Evolutionary conservation across 1,140 invertebrate genomes (phyloP).

Genomic region (Diploscapter pachys): DNA sequence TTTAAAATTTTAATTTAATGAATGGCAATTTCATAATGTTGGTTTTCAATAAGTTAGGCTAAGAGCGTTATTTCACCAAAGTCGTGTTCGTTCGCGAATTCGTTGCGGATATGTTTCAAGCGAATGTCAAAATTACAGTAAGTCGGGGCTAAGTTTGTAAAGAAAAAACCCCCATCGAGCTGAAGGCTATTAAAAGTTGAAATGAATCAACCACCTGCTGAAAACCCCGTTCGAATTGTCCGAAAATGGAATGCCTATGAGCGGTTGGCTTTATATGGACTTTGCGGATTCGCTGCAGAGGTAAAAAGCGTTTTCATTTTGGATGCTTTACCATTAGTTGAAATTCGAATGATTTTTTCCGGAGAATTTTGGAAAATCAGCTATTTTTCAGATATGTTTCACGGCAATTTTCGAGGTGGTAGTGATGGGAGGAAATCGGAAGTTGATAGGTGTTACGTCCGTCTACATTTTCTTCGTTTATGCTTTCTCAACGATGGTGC

Average conservation of each 20-base stretch:
- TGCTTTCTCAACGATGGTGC: conserved; percentile 61
- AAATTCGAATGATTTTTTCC: no score
- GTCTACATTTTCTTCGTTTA: conserved; percentile 65
- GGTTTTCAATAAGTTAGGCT: no score
- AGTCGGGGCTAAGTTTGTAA: no score
- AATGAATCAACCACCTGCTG: not conserved
- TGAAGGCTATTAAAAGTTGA: no score
- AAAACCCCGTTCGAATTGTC: conserved; percentile 7
- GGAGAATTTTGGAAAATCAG: not conserved
- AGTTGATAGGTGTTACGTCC: conserved; percentile 63
- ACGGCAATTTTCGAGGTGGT: conserved; percentile 65
- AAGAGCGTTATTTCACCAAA: no score
- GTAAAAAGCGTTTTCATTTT: conserved; percentile 39
- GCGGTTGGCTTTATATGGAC: conserved; percentile 64
- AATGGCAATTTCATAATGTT: no score
- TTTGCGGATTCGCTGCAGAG: conserved; percentile 65
- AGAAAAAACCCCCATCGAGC: no score
- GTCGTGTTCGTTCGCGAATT: no score
- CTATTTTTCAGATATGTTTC: conserved; percentile 16
- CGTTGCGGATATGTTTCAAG: no score
- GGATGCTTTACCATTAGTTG: no score
- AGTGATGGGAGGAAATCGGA: conserved; percentile 61
- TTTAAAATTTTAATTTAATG: no score
- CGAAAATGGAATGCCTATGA: conserved; percentile 26
- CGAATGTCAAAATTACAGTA: no score